These are phyloP conservation scores for Drosophila sulfurigaster DNA, from an alignment of 1,140 invertebrate species.

Conservation along the genomic window DNA sequence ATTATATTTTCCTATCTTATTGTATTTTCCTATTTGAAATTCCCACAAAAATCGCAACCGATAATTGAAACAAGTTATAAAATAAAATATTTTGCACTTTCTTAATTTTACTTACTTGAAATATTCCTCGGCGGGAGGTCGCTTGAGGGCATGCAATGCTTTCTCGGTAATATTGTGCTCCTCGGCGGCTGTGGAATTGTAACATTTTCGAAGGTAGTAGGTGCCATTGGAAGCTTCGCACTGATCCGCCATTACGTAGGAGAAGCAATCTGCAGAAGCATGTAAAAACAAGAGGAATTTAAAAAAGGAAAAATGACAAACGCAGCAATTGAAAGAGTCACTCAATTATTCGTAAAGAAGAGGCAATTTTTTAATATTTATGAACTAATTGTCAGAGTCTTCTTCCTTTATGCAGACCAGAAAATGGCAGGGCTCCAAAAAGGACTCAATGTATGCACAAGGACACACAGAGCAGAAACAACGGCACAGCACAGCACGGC, in stretches of 20 bases:
- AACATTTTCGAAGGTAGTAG: slow-evolving; percentile 88
- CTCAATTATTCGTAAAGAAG: slow-evolving; percentile 72
- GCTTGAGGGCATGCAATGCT: slow-evolving; percentile 86
- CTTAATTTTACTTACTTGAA: slow-evolving; percentile 88
- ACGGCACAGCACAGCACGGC: no score
- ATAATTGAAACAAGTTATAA: no score
- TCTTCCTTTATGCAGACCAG: slow-evolving; percentile 1
- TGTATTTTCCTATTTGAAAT: no score
- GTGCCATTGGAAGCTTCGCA: slow-evolving; percentile 88
- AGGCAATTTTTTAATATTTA: slow-evolving; percentile 71
- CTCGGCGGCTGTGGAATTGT: slow-evolving; percentile 86
- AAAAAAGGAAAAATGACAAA: slow-evolving; percentile 1
- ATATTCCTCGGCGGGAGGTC: slow-evolving; percentile 93
- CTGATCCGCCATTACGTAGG: slow-evolving; percentile 88
- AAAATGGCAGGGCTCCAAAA: slow-evolving; percentile 33
- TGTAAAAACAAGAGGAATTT: slow-evolving; percentile 45
- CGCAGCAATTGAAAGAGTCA: slow-evolving; percentile 17
- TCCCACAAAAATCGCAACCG: no score
- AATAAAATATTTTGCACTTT: not conserved
- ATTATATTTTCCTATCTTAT: no score
- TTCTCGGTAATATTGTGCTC: slow-evolving; percentile 86
- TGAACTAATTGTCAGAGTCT: slow-evolving; percentile 66
- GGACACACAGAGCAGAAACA: slow-evolving; percentile 14
- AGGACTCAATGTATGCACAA: slow-evolving; percentile 41
- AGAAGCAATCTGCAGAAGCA: slow-evolving; percentile 87